phyloP scores from a whole-genome alignment of 2,113 vertebrate species.

The Siphamia tubifer region DNA sequence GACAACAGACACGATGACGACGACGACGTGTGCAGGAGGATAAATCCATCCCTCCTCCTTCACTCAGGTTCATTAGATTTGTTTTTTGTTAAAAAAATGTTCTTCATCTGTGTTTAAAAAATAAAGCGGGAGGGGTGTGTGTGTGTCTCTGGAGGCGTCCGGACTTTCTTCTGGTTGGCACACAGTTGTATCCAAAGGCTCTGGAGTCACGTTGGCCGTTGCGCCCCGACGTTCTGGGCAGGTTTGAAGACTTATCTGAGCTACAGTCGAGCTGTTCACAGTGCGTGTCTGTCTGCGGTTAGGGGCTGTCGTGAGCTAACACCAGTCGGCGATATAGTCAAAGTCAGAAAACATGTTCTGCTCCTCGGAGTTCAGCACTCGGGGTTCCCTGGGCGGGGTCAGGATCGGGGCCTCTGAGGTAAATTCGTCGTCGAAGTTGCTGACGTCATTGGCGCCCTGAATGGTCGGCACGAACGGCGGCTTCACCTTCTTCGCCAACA shows the following conservation, averaged over 20 bases:
- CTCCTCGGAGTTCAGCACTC: slow-evolving; percentile 89
- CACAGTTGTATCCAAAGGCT: slow-evolving; percentile 76
- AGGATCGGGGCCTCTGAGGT: slow-evolving; percentile 96
- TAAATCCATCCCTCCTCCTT: slow-evolving; percentile 72
- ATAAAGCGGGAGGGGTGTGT: slow-evolving; percentile 52
- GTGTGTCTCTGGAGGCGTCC: slow-evolving; percentile 29
- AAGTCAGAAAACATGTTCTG: slow-evolving; percentile 97
- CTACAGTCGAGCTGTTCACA: slow-evolving; percentile 85
- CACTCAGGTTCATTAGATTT: slow-evolving; percentile 43
- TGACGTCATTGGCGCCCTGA: slow-evolving; percentile 92
- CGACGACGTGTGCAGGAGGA: slow-evolving; percentile 38
- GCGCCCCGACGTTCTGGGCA: slow-evolving; percentile 36
- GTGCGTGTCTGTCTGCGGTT: slow-evolving; percentile 63
- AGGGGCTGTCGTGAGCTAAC: slow-evolving; percentile 84
- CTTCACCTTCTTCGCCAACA: slow-evolving; percentile 95
- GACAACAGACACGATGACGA: slow-evolving; percentile 64
- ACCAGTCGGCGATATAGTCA: slow-evolving; percentile 98
- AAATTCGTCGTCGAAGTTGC: slow-evolving; percentile 99
- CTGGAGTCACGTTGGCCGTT: background rate
- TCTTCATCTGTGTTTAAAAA: slow-evolving; percentile 68
- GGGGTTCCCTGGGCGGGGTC: slow-evolving; percentile 94
- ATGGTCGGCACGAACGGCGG: slow-evolving; percentile 96
- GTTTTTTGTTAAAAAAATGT: slow-evolving; percentile 38
- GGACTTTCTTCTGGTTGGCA: slow-evolving; percentile 82
- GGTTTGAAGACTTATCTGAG: slow-evolving; percentile 53